Evolutionary conservation across 1,140 invertebrate species (phyloP), one percentile per base, ranked within the genome.

Genomic region (Gonatopus flavifemur): DNA sequence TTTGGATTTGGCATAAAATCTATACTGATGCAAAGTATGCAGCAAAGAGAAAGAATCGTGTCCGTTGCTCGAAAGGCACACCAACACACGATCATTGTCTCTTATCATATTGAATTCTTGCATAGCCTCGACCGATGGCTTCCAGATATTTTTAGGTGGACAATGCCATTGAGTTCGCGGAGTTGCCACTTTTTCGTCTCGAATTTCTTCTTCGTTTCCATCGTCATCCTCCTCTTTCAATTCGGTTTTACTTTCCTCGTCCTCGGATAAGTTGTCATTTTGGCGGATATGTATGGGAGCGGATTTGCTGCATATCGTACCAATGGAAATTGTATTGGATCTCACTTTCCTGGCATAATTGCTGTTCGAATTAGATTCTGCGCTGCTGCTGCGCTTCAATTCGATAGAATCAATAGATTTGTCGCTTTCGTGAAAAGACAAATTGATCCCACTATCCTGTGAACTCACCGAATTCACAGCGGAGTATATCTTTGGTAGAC

Each of bases 71-170:
- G 72, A 74, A n/a, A 95, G 75, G 72, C 93, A 94, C 1, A 95
- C 83, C 56, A 96, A 74, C 9, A 95, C 83, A 42, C 84, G 82
- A 64, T 96, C 93, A 2, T 88, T 89, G 65, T 91, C 82, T 49
- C 84, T 80, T 13, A 96, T 86, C 93, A 96, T 96, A 15, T 86
- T 82, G 71, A 88, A 93, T 61, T 93, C 88, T 48, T 88, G 83
- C 13, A 95, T 80, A 1, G 90, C 91, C 83, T 91, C 88, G 2
- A 91, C 77, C 8, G 86, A 84, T 20, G 87, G 85, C 62, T 89
- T 90, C 85, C 92, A 92, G 12, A 96, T 85, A 32, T 81, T 81
- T 62, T 91, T 92, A 0, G 90, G 86, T 7, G 89, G 87, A 59
- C 85, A 86, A 55, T 88, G 85, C 90, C 90, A 94, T 61, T 80